Conservation (phyloP, 2,797 vertebrate species). For the Cottoperca gobio region DNA sequence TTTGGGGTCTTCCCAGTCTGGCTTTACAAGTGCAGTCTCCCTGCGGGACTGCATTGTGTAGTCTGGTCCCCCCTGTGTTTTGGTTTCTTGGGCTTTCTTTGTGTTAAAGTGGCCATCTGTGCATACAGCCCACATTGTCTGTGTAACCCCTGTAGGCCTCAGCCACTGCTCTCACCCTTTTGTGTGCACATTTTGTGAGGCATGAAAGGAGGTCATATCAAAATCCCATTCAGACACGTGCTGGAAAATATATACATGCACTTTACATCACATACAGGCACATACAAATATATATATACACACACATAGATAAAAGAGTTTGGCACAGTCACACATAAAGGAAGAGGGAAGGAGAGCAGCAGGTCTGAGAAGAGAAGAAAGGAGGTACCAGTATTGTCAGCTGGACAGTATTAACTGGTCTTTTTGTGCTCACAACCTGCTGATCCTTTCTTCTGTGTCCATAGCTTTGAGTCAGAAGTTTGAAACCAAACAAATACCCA, state of each 20-base stretch:
- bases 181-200: slow-evolving; percentile 50
- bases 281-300: no score
- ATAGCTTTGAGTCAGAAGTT: slow-evolving; percentile 38
- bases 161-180: slow-evolving; percentile 36
- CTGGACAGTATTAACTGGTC: slow-evolving; percentile 63
- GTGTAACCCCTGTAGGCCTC: slow-evolving; percentile 46
- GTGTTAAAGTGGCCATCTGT: slow-evolving; percentile 78
- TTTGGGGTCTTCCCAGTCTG: slow-evolving; percentile 34
- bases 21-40: slow-evolving; percentile 41
- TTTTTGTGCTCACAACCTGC: slow-evolving; percentile 58
- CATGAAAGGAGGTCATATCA: slow-evolving; percentile 36
- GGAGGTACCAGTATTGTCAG: slow-evolving; percentile 62
- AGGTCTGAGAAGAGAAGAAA: slow-evolving; percentile 67
- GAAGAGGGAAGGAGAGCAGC: slow-evolving; percentile 62
- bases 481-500: slow-evolving; percentile 53
- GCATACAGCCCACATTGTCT: slow-evolving; percentile 69
- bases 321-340: slow-evolving; percentile 43
- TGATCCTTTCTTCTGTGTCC: slow-evolving; percentile 67
- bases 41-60: slow-evolving; percentile 41
- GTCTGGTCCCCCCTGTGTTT: slow-evolving; percentile 52
- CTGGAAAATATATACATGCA: slow-evolving; percentile 36
- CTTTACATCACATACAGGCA: slow-evolving; percentile 14
- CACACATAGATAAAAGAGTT: slow-evolving; percentile 34
- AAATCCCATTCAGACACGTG: slow-evolving; percentile 53
- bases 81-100: slow-evolving; percentile 62